These are phyloP conservation scores for Dolichoris vasculosae DNA, from an alignment of 1,140 invertebrate genomes.

Conservation along the genomic window DNA sequence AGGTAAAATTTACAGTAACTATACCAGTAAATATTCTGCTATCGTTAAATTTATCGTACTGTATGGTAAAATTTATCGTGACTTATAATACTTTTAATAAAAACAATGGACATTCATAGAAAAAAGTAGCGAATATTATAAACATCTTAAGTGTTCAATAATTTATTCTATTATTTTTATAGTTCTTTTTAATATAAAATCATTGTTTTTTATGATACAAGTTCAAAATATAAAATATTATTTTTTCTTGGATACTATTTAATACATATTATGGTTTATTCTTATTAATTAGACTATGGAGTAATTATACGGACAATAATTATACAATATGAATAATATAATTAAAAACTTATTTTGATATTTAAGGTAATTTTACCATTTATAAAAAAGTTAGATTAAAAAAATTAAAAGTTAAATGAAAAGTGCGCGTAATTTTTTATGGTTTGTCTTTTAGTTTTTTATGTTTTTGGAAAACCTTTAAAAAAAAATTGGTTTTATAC, in stretches of 20 bases:
- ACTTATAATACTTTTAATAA: not conserved
- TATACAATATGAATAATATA: too few relatives aligned
- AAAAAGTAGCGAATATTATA: not conserved
- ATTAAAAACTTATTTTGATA: too few relatives aligned
- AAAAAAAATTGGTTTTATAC: too few relatives aligned
- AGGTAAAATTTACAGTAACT: constrained; percentile 17
- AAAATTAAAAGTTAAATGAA: too few relatives aligned
- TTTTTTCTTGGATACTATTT: not conserved
- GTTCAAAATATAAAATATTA: not conserved
- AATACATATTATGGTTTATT: too few relatives aligned
- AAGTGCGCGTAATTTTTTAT: too few relatives aligned
- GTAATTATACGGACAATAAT: too few relatives aligned
- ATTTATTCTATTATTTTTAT: not conserved
- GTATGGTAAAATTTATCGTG: constrained; percentile 9
- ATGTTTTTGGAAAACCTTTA: too few relatives aligned
- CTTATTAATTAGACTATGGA: too few relatives aligned
- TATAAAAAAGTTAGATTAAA: too few relatives aligned
- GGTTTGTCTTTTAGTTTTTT: too few relatives aligned
- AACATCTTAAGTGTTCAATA: not conserved
- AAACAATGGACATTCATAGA: not conserved
- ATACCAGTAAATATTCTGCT: not conserved
- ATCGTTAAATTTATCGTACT: not conserved
- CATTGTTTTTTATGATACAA: not conserved
- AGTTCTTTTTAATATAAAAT: not conserved
- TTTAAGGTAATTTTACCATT: too few relatives aligned